Base-by-base conservation (phyloP, 2,888 invertebrate genomes). In the Lithophane semibrunnea region DNA sequence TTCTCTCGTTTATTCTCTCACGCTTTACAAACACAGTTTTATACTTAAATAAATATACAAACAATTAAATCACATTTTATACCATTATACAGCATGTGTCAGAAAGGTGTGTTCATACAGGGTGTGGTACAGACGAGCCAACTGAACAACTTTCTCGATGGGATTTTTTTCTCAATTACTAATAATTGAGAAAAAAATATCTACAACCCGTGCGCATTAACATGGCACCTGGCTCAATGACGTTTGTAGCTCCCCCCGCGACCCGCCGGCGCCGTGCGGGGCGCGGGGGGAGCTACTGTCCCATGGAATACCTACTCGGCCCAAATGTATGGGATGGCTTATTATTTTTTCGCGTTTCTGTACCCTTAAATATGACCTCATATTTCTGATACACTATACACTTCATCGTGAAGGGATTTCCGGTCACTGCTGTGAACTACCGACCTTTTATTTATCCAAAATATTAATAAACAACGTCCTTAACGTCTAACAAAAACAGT, bases 11-110 rank as follows among this genome's bases (percentile, higher is more conserved):
- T n/a, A 71, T 13, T 71, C 37, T 49, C 66, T 73, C 29, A 44
- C 21, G 16, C 10, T 52, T 49, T 52, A 21, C 9, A 42, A 68
- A 52, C 37, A 24, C 5, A 29, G 16, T 16, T 44, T 12, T 71
- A 71, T 16, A 29, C 21, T 71, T 44, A 52, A 42, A 49, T 72
- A 69, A 21, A 54, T 70, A 71, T 44, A 44, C 4, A 73, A 71
- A 29, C 29, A 52, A 49, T 29, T 49, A 67, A 49, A 67, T 67
- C 49, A 67, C 49, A 67, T 52, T 52, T 29, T 29, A 67, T 29
- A 52, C 21, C 2, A 29, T 21, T 29, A 21, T n/a, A 10, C n/a
- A 56, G 12, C n/a, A 13, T 7, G 24, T 24, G 7, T 24, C 24
- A 58, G 12, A 24, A 24, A 12, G 4, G 24, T 13, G 54, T 24